These are phyloP conservation scores for Clanis bilineata DNA, from an alignment of 2,888 invertebrate genomes.

Conservation along the genomic window DNA sequence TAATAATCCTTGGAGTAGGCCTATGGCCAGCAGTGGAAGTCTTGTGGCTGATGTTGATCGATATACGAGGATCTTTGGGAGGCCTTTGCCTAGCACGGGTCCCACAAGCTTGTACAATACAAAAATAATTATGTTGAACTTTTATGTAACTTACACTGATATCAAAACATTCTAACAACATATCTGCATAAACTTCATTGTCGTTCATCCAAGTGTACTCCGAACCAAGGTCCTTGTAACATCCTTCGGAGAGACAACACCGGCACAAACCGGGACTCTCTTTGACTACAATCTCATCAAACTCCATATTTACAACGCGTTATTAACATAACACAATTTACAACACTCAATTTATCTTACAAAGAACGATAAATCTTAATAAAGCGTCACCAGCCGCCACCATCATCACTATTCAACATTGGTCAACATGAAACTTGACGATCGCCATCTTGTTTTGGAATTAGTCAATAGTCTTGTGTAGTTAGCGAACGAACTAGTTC, in stretches of 20 bases:
- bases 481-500: too few species aligned
- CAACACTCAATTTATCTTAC: not conserved
- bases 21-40: too few species aligned
- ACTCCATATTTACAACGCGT: constrained; percentile 59
- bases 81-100: too few species aligned
- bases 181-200: constrained; percentile 75
- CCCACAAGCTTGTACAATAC: too few species aligned
- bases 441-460: constrained; percentile 14
- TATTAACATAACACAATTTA: constrained; percentile 26
- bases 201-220: constrained; percentile 76
- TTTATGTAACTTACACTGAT: constrained; percentile 62
- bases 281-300: constrained; percentile 68
- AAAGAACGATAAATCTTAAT: not conserved
- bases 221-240: constrained; percentile 69
- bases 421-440: not conserved
- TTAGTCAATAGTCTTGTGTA: too few species aligned
- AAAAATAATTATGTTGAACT: too few species aligned
- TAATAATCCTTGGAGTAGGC: too few species aligned
- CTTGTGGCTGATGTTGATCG: too few species aligned
- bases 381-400: too few species aligned
- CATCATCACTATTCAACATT: not conserved
- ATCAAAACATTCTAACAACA: constrained; percentile 75
- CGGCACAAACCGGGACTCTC: constrained; percentile 76
- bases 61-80: too few species aligned
- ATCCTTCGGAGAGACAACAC: constrained; percentile 76